Percentiles rank a stretch among this genome's conserved stretches.
Conservation (phyloP, 2,113 vertebrate species). For the Lynx canadensis region DNA sequence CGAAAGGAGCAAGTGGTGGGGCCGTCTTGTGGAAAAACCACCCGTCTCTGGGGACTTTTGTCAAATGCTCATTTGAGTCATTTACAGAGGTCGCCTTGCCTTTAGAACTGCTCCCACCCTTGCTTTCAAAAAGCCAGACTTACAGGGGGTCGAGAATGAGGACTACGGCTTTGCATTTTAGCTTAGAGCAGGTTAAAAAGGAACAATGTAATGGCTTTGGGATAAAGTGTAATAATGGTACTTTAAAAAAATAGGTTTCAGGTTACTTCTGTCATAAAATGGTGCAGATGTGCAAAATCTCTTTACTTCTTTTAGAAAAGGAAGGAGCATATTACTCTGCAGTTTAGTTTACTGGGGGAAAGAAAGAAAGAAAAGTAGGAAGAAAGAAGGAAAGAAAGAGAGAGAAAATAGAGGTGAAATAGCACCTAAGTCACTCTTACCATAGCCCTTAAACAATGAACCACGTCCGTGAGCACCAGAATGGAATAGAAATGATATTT, state of each 20-base stretch:
- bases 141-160: background rate
- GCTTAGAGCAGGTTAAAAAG: background rate
- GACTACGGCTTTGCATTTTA: background rate
- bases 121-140: background rate
- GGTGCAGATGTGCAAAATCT: background rate
- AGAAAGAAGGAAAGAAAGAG: background rate
- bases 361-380: background rate
- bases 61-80: background rate
- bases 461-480: background rate
- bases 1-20: background rate
- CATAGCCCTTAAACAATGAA: background rate
- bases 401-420: background rate
- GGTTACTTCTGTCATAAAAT: conserved; percentile 26
- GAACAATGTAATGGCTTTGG: background rate
- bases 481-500: background rate
- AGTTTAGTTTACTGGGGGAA: background rate
- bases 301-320: background rate
- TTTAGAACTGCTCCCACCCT: background rate
- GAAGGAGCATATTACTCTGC: background rate
- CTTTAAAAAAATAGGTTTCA: background rate
- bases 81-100: background rate
- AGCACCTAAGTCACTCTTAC: background rate
- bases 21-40: background rate
- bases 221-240: background rate
- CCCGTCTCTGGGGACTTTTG: background rate